These are phyloP conservation scores for Hyposoter didymator DNA, from an alignment of 2,888 invertebrate genomes.

Conservation along the genomic window DNA sequence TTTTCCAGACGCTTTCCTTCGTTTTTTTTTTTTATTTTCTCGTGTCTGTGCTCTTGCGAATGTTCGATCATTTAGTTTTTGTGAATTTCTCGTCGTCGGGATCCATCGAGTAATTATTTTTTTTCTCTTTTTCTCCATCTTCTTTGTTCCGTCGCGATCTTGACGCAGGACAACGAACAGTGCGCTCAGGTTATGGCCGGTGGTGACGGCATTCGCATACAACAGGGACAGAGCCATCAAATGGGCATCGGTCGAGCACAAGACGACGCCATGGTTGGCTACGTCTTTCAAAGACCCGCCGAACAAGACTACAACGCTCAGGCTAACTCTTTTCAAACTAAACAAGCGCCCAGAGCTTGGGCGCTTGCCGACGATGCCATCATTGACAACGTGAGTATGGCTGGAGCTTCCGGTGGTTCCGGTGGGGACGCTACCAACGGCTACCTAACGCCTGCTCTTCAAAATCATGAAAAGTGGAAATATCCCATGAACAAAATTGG, in stretches of 20 bases:
- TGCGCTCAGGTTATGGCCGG: constrained; percentile 83
- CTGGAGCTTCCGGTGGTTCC: constrained; percentile 62
- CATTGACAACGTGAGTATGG: constrained; percentile 90
- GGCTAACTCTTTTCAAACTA: constrained; percentile 88
- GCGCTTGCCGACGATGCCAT: constrained; percentile 95
- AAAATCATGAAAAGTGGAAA: constrained; percentile 96
- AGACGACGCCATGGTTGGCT: constrained; percentile 97
- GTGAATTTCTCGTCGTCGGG: background rate
- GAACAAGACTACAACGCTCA: constrained; percentile 90
- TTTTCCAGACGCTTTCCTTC: background rate
- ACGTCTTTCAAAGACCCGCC: constrained; percentile 94
- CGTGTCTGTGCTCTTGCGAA: background rate
- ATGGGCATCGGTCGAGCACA: constrained; percentile 85
- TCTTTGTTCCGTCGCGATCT: background rate
- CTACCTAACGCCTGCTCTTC: constrained; percentile 81
- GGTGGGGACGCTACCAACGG: constrained; percentile 66
- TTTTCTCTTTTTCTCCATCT: constrained; percentile 46
- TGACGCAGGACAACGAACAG: constrained; percentile 81
- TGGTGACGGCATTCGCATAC: constrained; percentile 82
- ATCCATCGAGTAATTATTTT: background rate
- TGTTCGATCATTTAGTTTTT: background rate
- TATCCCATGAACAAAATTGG: constrained; percentile 86
- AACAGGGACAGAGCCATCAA: constrained; percentile 82
- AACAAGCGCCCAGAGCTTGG: constrained; percentile 90
- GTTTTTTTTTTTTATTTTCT: constrained; percentile 6